Conservation (phyloP, 2,888 invertebrate species). For the Thysanoteuthis rhombus region DNA sequence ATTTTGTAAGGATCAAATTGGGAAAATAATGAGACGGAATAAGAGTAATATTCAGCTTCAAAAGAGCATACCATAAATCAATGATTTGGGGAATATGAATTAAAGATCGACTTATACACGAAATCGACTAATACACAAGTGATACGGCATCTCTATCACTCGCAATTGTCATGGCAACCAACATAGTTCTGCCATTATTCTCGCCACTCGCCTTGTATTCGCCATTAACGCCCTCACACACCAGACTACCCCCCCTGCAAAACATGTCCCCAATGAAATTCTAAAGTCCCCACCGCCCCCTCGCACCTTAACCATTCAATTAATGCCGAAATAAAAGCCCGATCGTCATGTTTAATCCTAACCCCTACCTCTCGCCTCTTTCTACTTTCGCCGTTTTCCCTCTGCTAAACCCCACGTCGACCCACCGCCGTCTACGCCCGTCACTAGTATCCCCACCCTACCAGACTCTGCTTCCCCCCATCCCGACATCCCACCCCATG, state of each 20-base stretch:
- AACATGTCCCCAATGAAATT: background rate
- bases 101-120: too few relatives aligned
- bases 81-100: too few relatives aligned
- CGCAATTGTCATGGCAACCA: too few relatives aligned
- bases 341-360: background rate
- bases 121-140: too few relatives aligned
- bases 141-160: too few relatives aligned
- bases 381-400: background rate
- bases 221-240: background rate
- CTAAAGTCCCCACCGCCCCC: background rate
- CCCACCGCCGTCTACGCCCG: background rate
- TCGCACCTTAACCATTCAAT: background rate
- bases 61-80: too few relatives aligned
- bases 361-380: background rate
- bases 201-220: background rate
- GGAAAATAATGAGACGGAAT: too few relatives aligned
- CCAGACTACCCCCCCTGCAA: background rate
- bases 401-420: too few relatives aligned
- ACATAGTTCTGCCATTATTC: too few relatives aligned
- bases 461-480: background rate
- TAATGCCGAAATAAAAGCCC: background rate
- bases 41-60: too few relatives aligned
- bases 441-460: background rate
- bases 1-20: too few relatives aligned
- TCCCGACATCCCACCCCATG: background rate